Evolutionary conservation across 1,140 invertebrate genomes (phyloP), one percentile per base, ranked within the genome.

Genomic region (Tetranychus urticae): DNA sequence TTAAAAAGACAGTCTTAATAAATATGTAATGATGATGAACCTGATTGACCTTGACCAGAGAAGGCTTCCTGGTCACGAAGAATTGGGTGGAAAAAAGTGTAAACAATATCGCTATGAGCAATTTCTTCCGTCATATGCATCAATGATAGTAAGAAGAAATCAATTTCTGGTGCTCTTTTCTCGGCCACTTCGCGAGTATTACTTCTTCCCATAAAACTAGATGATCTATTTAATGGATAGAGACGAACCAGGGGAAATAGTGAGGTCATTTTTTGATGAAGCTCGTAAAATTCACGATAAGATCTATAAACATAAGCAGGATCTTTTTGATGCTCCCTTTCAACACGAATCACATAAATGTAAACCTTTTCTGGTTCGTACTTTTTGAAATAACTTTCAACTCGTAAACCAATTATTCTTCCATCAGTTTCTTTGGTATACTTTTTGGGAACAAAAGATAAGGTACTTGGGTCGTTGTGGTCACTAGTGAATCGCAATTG

Each of bases 281-380:
- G 84, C 74, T 97, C 93, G 23, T 84, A 83, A 73, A 97, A 97
- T 73, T 98, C 92, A 67, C 88, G 86, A 72, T 92, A 97, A 1
- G 87, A 86, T 59, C 93, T 80, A 71, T 92, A 91, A 39, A 97
- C 75, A 69, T 86, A 83, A 58, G 83, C 81, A 0, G 86, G 82
- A 68, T 91, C 87, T 8, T 79, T 79, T 70, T 91, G 83, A 60
- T 82, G 82, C 66, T 85, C 84, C 60, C 93, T 77, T 66, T 83
- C 82, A 52, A 98, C 84, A 66, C 82, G 79, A 52, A 97, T 73
- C 66, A 92, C 85, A 71, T 93, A 98, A 68, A 96, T 88, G 73
- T 98, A 98, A 76, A 93, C 90, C 75, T 97, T 97, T 69, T 97
- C 91, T 34, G 91, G 91, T 72, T 89, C 88, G 71, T 93, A 94